Evolutionary conservation across 2,113 vertebrate species (phyloP).

Genomic region (Sinocyclocheilus grahami): DNA sequence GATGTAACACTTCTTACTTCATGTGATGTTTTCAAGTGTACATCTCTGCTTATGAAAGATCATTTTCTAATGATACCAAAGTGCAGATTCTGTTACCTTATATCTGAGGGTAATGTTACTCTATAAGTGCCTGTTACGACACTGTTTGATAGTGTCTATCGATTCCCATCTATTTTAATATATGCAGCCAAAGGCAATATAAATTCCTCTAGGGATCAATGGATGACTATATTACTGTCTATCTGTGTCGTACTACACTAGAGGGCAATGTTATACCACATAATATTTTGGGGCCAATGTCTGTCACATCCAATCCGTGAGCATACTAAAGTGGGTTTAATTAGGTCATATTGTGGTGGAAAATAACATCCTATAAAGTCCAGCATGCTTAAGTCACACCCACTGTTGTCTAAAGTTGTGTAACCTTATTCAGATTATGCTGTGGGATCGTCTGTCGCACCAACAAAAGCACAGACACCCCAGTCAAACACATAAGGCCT

Average conservation of each 20-base stretch:
- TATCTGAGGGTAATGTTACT: not conserved
- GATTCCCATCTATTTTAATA: slow-evolving; percentile 31
- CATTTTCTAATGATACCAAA: slow-evolving; percentile 1
- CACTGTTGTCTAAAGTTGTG: slow-evolving; percentile 2
- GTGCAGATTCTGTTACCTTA: slow-evolving; percentile 10
- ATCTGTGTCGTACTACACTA: slow-evolving; percentile 11
- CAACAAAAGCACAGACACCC: slow-evolving; percentile 33
- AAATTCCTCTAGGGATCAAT: slow-evolving; percentile 23
- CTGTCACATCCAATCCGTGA: not conserved
- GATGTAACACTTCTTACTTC: not conserved
- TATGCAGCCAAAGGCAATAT: slow-evolving; percentile 22
- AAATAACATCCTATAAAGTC: slow-evolving; percentile 21
- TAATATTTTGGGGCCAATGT: slow-evolving; percentile 10
- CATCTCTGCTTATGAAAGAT: not conserved
- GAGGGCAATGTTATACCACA: slow-evolving; percentile 26
- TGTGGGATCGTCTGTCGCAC: slow-evolving; percentile 23
- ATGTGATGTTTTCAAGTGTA: not conserved
- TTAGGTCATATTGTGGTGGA: slow-evolving; percentile 18
- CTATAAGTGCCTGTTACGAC: slow-evolving; percentile 8
- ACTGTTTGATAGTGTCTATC: slow-evolving; percentile 3
- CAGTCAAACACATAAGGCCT: slow-evolving; percentile 13
- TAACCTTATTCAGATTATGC: not conserved
- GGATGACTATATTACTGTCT: slow-evolving; percentile 5
- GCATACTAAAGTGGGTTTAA: not conserved
- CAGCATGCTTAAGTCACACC: not conserved